phyloP scores from a whole-genome alignment of 2,888 invertebrate species.

The Teleiodes luculella region DNA sequence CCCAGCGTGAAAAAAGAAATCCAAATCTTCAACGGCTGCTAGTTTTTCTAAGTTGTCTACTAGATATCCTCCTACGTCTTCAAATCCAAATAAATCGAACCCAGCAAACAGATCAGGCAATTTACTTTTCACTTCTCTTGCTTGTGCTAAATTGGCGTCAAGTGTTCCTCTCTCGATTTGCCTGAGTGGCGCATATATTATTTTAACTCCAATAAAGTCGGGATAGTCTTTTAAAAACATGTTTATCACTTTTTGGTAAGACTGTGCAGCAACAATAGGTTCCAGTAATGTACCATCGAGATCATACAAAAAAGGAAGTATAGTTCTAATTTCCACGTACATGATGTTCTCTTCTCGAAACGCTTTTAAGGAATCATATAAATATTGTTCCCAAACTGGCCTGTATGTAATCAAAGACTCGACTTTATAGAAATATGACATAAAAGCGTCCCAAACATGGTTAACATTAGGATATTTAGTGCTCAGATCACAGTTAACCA shows the following conservation, averaged over 20 bases:
- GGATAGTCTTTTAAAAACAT: conserved; percentile 79
- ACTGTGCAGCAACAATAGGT: conserved; percentile 70
- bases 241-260: conserved; percentile 77
- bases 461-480: not conserved
- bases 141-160: not conserved
- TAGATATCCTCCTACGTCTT: conserved; percentile 83
- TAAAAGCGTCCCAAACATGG: not conserved
- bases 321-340: conserved; percentile 83
- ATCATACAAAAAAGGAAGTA: conserved; percentile 81
- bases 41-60: conserved; percentile 79
- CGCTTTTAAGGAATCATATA: conserved; percentile 80
- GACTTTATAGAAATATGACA: not conserved
- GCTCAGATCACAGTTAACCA: conserved; percentile 51
- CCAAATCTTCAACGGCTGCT: conserved; percentile 65
- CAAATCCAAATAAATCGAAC: conserved; percentile 89
- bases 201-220: conserved; percentile 82
- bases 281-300: conserved; percentile 79
- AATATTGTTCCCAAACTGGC: conserved; percentile 82
- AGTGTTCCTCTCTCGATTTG: not conserved
- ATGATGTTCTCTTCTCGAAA: conserved; percentile 83
- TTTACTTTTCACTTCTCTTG: not conserved
- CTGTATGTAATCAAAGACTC: conserved; percentile 76
- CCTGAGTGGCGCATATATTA: conserved; percentile 83
- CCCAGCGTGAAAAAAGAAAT: conserved; percentile 89
- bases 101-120: conserved; percentile 86